Evolutionary conservation across 2,888 invertebrate genomes (phyloP), one percentile per base, ranked within the genome.

Genomic region (Oscheius sp.): DNA sequence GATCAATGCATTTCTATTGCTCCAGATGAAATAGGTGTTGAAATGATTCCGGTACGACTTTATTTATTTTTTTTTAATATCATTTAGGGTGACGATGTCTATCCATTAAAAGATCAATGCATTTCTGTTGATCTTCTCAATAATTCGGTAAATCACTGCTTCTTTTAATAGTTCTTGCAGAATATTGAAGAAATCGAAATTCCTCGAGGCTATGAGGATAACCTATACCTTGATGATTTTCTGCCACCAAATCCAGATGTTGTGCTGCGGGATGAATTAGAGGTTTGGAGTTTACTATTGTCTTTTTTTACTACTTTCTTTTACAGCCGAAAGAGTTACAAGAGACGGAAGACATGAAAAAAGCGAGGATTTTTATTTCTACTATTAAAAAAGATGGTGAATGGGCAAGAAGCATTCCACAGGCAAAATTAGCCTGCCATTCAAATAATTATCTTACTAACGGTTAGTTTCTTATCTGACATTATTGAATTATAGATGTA

Each of bases 361-460:
- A 32, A 20, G 36, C 33, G 2, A 32, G 33, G 20, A 20, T 54
- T 6, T 54, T 54, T 33, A 54, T 54, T 3, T 6, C 32, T 22
- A 17, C 54, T 2, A 54, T 54, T 20, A 33, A 54, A 33, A 20
- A 4, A 20, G 33, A 54, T n/a, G 33, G 33, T 6, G 54, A 2
- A 33, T 54, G 54, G 54, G 54, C 33, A 1, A 54, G 54, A 54
- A 54, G 54, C 12, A 17, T 54, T 20, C 20, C 2, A 1, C 9
- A 12, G 1, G 54, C 24, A 17, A 33, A n/a, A 12, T 33, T 54
- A 20, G 2, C 33, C n/a, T 17, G 17, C 17, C 2, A 2, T 1
- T n/a, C n/a, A 9, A 54, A 54, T 54, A 17, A 14, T 17, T 54
- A 33, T 33, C 22, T 54, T 24, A 47, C 54, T 9, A 33, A 54